Evolutionary conservation across 2,797 vertebrate species (phyloP).

Genomic region (Cottoperca gobio): DNA sequence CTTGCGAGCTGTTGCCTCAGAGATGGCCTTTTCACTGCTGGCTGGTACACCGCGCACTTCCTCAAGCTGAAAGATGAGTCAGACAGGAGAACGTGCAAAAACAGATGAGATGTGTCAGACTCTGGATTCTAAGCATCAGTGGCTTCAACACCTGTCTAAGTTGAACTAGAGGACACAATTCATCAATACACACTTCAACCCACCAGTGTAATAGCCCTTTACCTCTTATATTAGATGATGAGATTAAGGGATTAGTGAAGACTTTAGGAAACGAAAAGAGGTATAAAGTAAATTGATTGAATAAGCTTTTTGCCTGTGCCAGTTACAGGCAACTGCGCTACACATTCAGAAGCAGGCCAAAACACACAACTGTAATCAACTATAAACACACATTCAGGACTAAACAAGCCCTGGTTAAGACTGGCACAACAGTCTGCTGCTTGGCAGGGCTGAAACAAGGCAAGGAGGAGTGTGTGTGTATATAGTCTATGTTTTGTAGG

Average conservation of each 20-base stretch:
- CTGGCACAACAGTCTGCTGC: slow-evolving; percentile 53
- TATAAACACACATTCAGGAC: slow-evolving; percentile 60
- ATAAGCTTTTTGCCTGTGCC: neutral
- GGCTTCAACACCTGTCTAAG: slow-evolving; percentile 23
- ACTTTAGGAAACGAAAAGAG: slow-evolving; percentile 7
- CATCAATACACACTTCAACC: slow-evolving; percentile 11
- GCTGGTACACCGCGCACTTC: slow-evolving; percentile 87
- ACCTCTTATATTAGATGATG: slow-evolving; percentile 16
- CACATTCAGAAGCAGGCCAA: slow-evolving; percentile 40
- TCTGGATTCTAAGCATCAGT: slow-evolving; percentile 22
- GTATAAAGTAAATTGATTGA: slow-evolving; percentile 26
- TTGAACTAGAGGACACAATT: slow-evolving; percentile 12
- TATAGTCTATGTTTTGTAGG: slow-evolving; percentile 67
- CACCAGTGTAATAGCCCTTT: neutral
- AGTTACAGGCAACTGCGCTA: slow-evolving; percentile 39
- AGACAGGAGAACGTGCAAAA: slow-evolving; percentile 20
- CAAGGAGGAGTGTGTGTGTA: slow-evolving; percentile 37
- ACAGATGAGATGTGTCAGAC: slow-evolving; percentile 15
- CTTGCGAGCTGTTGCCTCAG: slow-evolving; percentile 85
- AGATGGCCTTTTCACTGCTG: slow-evolving; percentile 86
- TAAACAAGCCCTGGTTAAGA: slow-evolving; percentile 56
- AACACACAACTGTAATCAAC: slow-evolving; percentile 64
- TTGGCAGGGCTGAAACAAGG: slow-evolving; percentile 57
- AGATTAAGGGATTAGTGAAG: slow-evolving; percentile 25
- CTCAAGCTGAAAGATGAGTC: slow-evolving; percentile 85